These are phyloP conservation scores for Andricus grossulariae DNA, from an alignment of 1,140 invertebrate genomes.

Conservation along the genomic window DNA sequence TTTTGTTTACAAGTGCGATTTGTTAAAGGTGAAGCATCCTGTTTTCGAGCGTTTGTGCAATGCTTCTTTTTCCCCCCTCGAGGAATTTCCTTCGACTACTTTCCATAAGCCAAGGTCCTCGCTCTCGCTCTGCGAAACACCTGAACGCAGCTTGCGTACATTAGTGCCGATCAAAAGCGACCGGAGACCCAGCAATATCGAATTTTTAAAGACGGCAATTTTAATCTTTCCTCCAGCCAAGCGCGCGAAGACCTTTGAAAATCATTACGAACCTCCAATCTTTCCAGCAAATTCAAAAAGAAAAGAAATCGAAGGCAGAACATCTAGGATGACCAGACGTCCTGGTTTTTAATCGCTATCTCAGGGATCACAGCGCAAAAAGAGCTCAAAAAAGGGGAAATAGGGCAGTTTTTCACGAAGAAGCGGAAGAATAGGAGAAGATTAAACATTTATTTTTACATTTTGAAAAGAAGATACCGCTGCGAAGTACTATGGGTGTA, in stretches of 20 bases:
- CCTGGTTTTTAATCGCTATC: too few relatives aligned
- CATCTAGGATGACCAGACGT: too few relatives aligned
- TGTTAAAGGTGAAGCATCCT: constrained; percentile 64
- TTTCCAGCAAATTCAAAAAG: not conserved
- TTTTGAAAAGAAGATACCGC: too few relatives aligned
- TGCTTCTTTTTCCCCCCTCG: constrained; percentile 51
- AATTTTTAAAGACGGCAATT: not conserved
- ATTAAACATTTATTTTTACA: too few relatives aligned
- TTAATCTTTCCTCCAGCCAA: too few relatives aligned
- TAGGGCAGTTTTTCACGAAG: too few relatives aligned
- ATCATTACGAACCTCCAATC: not conserved
- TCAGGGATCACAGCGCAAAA: too few relatives aligned
- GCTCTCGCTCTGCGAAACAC: constrained; percentile 48
- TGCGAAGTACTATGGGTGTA: too few relatives aligned
- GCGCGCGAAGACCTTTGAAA: too few relatives aligned
- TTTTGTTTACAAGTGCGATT: constrained; percentile 53
- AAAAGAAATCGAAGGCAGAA: not conserved
- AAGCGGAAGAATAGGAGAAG: too few relatives aligned
- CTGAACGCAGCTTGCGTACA: constrained; percentile 34
- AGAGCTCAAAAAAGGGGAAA: too few relatives aligned
- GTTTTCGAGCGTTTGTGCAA: constrained; percentile 65
- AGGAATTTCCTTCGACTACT: constrained; percentile 56
- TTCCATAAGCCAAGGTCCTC: constrained; percentile 63
- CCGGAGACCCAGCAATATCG: constrained; percentile 12
- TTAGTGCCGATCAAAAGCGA: constrained; percentile 45